Evolutionary conservation across 2,797 vertebrate species (phyloP).

Genomic region (Sebastes baramenuke): DNA sequence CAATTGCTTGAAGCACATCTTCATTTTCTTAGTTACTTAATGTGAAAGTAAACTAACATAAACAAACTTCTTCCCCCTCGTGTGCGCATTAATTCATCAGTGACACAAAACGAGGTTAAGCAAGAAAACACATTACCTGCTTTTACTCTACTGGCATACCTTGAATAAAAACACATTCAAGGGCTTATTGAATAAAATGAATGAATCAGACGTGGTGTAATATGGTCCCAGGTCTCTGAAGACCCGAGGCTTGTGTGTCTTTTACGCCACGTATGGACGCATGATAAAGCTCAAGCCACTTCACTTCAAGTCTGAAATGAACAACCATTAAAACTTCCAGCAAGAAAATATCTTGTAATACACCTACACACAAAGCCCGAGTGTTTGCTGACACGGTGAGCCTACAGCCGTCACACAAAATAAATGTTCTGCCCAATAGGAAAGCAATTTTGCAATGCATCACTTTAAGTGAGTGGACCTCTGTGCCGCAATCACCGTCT

Average conservation of each 20-base stretch:
- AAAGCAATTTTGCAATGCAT: conserved; percentile 78
- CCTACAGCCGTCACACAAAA: conserved; percentile 63
- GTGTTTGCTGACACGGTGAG: conserved; percentile 69
- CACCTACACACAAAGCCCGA: conserved; percentile 45
- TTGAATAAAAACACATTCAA: background rate
- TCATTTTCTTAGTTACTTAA: background rate
- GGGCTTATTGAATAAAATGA: background rate
- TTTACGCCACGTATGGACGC: conserved; percentile 4
- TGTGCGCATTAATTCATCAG: background rate
- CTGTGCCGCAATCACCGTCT: conserved; percentile 67
- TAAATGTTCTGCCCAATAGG: conserved; percentile 70
- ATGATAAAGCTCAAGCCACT: conserved; percentile 24
- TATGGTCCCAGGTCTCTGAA: background rate
- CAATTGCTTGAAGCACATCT: background rate
- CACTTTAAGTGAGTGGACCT: conserved; percentile 79
- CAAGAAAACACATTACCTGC: background rate
- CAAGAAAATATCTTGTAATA: conserved; percentile 31
- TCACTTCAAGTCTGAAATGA: conserved; percentile 24
- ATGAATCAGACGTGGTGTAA: background rate
- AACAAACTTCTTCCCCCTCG: background rate
- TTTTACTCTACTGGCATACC: background rate
- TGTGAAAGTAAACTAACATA: background rate
- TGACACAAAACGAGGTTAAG: background rate
- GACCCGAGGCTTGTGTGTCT: background rate
- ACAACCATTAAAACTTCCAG: conserved; percentile 34